A percentile compares a stretch with the other conserved stretches of the same genome.
Evolutionary conservation across 2,797 vertebrate genomes (phyloP).

Genomic region (Otus scops): DNA sequence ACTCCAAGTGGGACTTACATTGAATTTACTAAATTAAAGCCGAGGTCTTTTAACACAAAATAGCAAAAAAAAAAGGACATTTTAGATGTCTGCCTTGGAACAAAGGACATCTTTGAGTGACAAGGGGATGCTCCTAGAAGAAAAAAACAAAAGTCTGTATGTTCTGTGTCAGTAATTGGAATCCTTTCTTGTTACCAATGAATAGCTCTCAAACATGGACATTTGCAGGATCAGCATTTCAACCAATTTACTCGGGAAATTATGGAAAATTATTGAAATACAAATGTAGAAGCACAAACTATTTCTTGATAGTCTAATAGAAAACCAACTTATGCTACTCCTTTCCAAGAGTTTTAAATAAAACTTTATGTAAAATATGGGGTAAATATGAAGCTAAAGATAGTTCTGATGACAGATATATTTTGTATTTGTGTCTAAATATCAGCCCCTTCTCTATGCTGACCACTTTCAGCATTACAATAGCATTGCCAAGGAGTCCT

Average conservation of each 20-base stretch:
- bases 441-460: not conserved
- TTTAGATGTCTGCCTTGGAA: not conserved
- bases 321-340: not conserved
- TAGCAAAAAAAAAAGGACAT: not conserved
- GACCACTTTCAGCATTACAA: not conserved
- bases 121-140: not conserved
- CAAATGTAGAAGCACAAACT: not conserved
- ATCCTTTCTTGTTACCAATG: not conserved
- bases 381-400: not conserved
- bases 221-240: not conserved
- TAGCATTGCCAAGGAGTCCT: not conserved
- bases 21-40: not conserved
- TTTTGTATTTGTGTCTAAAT: not conserved
- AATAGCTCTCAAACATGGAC: not conserved
- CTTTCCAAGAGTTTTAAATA: not conserved
- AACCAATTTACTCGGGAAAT: not conserved
- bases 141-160: not conserved
- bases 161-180: not conserved
- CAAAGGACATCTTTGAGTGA: not conserved
- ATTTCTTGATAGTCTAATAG: not conserved
- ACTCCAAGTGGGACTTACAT: not conserved
- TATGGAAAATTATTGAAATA: not conserved
- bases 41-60: not conserved
- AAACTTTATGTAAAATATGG: not conserved
- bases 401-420: not conserved